These are phyloP conservation scores for Temnopleurus reevesii DNA, from an alignment of 53 echinoderm and acorn worm species.

Conservation along the genomic window DNA sequence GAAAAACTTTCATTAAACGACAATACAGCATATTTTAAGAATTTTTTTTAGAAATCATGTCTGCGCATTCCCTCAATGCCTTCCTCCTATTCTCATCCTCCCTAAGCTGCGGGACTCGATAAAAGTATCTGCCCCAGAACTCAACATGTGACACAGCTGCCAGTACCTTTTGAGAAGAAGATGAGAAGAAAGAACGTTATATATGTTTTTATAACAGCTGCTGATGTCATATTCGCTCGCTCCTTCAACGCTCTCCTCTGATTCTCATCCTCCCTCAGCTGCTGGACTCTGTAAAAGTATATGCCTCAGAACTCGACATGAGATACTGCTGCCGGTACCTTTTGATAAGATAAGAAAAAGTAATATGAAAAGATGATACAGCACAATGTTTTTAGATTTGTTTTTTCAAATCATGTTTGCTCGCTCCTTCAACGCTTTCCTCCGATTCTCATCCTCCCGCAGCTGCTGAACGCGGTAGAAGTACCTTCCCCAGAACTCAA, in stretches of 20 bases:
- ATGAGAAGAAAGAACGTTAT: too few species aligned
- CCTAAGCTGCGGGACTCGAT: slow-evolving; percentile 66
- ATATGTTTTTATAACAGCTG: too few species aligned
- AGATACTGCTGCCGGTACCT: slow-evolving; percentile 96
- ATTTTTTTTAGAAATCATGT: slow-evolving; percentile 82
- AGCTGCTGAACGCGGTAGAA: slow-evolving; percentile 94
- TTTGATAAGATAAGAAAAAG: background rate
- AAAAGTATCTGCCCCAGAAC: slow-evolving; percentile 78
- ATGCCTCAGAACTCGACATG: slow-evolving; percentile 96
- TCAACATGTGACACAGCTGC: slow-evolving; percentile 72
- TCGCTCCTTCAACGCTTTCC: slow-evolving; percentile 84
- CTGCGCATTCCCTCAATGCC: slow-evolving; percentile 71
- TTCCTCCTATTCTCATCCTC: slow-evolving; percentile 71
- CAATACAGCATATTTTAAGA: too few species aligned
- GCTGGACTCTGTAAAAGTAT: slow-evolving; percentile 93
- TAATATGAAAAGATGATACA: too few species aligned
- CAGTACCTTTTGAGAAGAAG: too few species aligned
- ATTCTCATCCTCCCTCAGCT: slow-evolving; percentile 86
- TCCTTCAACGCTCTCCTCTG: slow-evolving; percentile 86
- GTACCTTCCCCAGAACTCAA: slow-evolving; percentile 96
- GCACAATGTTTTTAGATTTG: slow-evolving; percentile 83
- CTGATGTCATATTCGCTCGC: slow-evolving; percentile 96
- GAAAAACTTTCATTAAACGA: too few species aligned
- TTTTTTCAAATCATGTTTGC: slow-evolving; percentile 96
- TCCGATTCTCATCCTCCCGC: slow-evolving; percentile 84